Evolutionary conservation across 2,888 invertebrate genomes (phyloP), one percentile per base, ranked within the genome.

Genomic region (Arctia plantaginis): DNA sequence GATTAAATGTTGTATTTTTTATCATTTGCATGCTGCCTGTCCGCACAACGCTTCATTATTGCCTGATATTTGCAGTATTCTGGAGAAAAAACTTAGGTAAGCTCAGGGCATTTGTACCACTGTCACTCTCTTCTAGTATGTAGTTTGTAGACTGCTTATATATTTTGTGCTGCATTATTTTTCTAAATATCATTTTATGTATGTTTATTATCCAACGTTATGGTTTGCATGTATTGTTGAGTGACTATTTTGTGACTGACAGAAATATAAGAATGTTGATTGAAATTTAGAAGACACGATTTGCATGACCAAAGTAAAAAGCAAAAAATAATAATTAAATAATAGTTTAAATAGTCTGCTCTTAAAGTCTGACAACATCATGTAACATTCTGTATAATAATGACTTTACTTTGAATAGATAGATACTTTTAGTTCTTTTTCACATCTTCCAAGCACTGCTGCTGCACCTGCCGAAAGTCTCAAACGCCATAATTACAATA

Each of bases 41-140:
- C 94, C 94, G 94, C 95, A 95, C 95, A 90, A 92, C 95, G 95
- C 95, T 95, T 95, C 94, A 94, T 94, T 94, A 93, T 95, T 95
- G 94, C 93, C 94, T 92, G 93, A 93, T 92, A 94, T 93, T 94
- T 94, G 94, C 96, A 98, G 98, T 96, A 98, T 98, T 96, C 96
- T 97, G 97, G 98, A 98, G 96, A 98, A 97, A 96, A 97, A 97
- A 96, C 97, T 97, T 96, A 97, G 98, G 98, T 98, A 96, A 97
- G 97, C 90, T 90, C 85, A 86, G 88, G 87, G 89, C 87, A 83
- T 88, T 77, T 83, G 82, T 86, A 84, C 72, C 77, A 82, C 79
- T 75, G 74, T 85, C 76, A 80, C 73, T 86, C 76, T 80, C 81
- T 78, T 84, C 80, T 85, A 76, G 82, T 77, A 74, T 80, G 69